A percentile compares a stretch with the other conserved stretches of the same genome.
Evolutionary conservation across 2,797 vertebrate species (phyloP).

Genomic region (Selene dorsalis): DNA sequence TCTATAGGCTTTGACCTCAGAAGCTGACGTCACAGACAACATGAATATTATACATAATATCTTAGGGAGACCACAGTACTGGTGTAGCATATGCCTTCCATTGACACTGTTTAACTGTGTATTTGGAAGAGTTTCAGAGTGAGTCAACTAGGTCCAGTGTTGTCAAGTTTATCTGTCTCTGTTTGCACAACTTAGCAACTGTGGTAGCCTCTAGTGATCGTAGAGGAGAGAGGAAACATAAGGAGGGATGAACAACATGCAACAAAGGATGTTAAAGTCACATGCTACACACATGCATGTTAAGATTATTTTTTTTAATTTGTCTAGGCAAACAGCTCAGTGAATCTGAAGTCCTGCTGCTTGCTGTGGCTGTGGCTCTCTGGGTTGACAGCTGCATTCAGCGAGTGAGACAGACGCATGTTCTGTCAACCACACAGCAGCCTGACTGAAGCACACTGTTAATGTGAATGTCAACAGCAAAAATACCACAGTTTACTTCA

Average conservation of each 20-base stretch:
- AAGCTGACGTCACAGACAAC: neutral
- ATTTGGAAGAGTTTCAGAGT: constrained; percentile 20
- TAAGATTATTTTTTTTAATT: neutral
- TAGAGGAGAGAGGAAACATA: neutral
- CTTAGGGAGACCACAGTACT: neutral
- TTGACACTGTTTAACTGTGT: constrained; percentile 13
- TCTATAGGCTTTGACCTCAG: neutral
- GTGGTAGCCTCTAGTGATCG: too few relatives aligned
- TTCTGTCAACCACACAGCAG: constrained; percentile 20
- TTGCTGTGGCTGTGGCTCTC: constrained; percentile 9
- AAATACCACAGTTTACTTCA: constrained; percentile 10
- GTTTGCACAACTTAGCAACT: neutral
- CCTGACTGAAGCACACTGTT: constrained; percentile 13
- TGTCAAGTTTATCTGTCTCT: neutral
- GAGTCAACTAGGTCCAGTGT: neutral
- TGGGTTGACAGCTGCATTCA: constrained; percentile 17
- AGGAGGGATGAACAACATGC: neutral
- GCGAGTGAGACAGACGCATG: neutral
- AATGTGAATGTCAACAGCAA: constrained; percentile 1
- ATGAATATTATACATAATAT: neutral
- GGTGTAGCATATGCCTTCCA: neutral
- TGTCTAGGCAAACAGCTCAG: constrained; percentile 12
- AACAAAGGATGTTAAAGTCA: neutral
- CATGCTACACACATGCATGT: neutral
- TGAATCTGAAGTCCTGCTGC: constrained; percentile 24